Evolutionary conservation across 1,140 invertebrate species (phyloP), one percentile per base, ranked within the genome.

Genomic region (Ooceraea biroi): DNA sequence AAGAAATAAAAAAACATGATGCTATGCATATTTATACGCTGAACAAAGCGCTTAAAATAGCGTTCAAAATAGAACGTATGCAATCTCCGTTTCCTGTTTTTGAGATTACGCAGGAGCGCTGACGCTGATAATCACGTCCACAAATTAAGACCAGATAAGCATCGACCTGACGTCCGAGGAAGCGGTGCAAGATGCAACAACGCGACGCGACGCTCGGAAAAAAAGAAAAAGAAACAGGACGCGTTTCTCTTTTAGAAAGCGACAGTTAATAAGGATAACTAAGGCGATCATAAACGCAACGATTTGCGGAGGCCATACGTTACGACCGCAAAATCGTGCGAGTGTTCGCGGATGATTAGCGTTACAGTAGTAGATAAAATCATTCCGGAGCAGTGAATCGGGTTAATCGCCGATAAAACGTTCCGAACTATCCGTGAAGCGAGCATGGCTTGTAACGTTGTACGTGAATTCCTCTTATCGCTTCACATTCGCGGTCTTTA

Each of bases 201-300:
- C 46, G 71, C 30, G 27, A 41, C 46, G 71, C 30, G 72, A 78
- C 22, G 48, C 41, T 48, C 27, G 10, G 58, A 44, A n/a, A 22
- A n/a, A 57, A 58, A 73, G 63, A 69, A 41, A 63, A 55, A 7
- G 36, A 46, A 78, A 46, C 41, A 46, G 73, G 73, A 78, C 50
- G 27, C 74, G 63, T 84, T 84, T 84, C 82, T 80, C 74, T 84
- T 84, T 84, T 84, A 84, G 82, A 84, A 84, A 84, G 82, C 61
- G 61, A 84, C 63, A 84, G 82, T 50, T 80, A 84, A 84, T 80
- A 48, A 19, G 41, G 44, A 69, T 84, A 84, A 84, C 27, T 60
- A 66, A 78, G 61, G 41, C 22, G 68, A 76, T 55, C 44, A 36
- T 83, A 76, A 82, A 41, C 65, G 30, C 46, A 63, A 84, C 25